Evolutionary conservation across 1,140 invertebrate genomes (phyloP), one percentile per base, ranked within the genome.

Genomic region (Orius laevigatus): DNA sequence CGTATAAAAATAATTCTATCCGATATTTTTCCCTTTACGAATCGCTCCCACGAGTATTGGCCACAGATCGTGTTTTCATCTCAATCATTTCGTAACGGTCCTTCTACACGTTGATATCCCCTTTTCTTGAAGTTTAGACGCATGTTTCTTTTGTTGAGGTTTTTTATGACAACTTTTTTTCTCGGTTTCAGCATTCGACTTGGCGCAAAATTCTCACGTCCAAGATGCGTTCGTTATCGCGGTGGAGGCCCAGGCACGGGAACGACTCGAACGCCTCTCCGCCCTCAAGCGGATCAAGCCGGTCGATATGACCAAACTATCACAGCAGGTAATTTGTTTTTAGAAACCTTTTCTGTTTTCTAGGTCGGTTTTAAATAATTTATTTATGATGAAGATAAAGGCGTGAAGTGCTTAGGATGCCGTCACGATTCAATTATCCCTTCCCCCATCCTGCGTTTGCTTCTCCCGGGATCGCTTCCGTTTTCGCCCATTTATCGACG

Each of bases 141-240:
- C 44, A 40, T 42, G 44, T 49, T 42, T 5, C 15, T 15, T 40
- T 18, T n/a, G 42, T 16, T 33, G 15, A 18, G 10, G 11, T 11
- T 34, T 16, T 15, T 19, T 45, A 15, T 11, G 11, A 46, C 31
- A 5, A 16, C 39, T 33, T 19, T 19, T 50, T 48, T 43, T 33
- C 35, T 70, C 59, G 67, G 61, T 71, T 77, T 55, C 75, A 92
- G 88, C 87, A 64, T 76, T 86, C 68, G 87, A 91, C 65, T 73
- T 87, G 63, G 79, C 81, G 25, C 74, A 79, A 56, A 83, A 84
- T 67, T 68, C 66, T 53, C 84, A 86, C 63, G 84, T 96, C 56
- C 85, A 91, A 66, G 89, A 95, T 82, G 90, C 90, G 46, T 96
- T 93, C 73, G 86, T 94, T 68, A 94, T 96, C 65, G 90, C 90